phyloP scores from a whole-genome alignment of 2,797 vertebrate genomes.

The Chelidonichthys spinosus region DNA sequence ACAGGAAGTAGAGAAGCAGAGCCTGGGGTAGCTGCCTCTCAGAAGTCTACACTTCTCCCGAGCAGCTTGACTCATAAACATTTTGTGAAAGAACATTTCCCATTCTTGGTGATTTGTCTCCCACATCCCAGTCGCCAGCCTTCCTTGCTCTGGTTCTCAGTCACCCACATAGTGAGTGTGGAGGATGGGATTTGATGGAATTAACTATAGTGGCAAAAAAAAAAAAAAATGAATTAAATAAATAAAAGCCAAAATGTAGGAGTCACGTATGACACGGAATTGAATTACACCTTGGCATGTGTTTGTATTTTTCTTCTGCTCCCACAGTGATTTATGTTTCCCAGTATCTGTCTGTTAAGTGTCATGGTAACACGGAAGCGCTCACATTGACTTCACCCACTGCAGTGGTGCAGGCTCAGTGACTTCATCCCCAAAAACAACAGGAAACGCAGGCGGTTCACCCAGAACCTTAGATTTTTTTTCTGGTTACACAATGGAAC shows the following conservation, averaged over 20 bases:
- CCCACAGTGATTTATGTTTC: constrained; percentile 6
- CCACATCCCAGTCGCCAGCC: constrained; percentile 66
- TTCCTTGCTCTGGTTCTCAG: constrained; percentile 68
- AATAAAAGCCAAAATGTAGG: constrained; percentile 53
- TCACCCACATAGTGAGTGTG: constrained; percentile 80
- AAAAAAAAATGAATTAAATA: constrained; percentile 60
- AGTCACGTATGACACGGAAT: constrained; percentile 31
- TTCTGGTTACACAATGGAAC: constrained; percentile 36
- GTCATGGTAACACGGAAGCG: constrained; percentile 38
- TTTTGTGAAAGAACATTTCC: constrained; percentile 63
- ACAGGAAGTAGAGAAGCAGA: constrained; percentile 54
- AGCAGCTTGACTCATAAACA: constrained; percentile 64
- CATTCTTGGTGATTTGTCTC: constrained; percentile 73
- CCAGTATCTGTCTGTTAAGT: constrained; percentile 27
- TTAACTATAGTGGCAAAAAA: constrained; percentile 59
- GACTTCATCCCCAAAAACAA: constrained; percentile 43
- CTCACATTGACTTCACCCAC: constrained; percentile 44
- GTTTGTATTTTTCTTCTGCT: constrained; percentile 43
- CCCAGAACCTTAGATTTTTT: constrained; percentile 25
- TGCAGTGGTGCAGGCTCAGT: constrained; percentile 36
- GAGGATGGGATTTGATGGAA: constrained; percentile 81
- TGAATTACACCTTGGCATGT: constrained; percentile 38
- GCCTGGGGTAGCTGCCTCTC: constrained; percentile 51
- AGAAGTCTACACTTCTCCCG: constrained; percentile 38
- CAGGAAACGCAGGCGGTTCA: constrained; percentile 28